Evolutionary conservation across 1,140 invertebrate genomes (phyloP).

Genomic region (Riptortus pedestris): DNA sequence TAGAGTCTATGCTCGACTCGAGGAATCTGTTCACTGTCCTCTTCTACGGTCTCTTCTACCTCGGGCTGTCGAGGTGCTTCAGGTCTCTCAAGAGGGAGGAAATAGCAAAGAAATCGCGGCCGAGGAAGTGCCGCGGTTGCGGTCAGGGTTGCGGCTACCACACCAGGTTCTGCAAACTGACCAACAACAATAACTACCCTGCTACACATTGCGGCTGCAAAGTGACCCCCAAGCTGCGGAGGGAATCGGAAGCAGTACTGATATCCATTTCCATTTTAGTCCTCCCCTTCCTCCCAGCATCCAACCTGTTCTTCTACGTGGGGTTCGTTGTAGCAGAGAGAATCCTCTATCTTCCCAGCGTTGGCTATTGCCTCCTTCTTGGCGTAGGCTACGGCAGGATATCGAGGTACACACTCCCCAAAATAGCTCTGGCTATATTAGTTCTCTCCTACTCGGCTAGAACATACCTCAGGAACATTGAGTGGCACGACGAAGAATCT

Average conservation of each 20-base stretch:
- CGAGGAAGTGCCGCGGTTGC: conserved; percentile 15
- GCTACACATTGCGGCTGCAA: conserved; percentile 9
- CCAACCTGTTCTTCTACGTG: conserved; percentile 89
- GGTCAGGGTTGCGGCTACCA: conserved; percentile 21
- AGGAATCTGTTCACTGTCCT: conserved; percentile 64
- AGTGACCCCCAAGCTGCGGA: neutral
- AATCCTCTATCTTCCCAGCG: conserved; percentile 88
- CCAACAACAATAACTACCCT: conserved; percentile 39
- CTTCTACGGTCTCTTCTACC: conserved; percentile 41
- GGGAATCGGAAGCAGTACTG: conserved; percentile 22
- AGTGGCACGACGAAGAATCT: conserved; percentile 87
- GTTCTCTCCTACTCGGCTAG: conserved; percentile 60
- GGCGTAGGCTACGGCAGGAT: conserved; percentile 49
- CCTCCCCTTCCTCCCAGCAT: conserved; percentile 85
- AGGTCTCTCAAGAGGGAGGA: conserved; percentile 4
- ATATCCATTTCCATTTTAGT: conserved; percentile 57
- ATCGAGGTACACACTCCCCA: conserved; percentile 32
- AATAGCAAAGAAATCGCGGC: neutral
- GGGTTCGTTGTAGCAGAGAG: conserved; percentile 95
- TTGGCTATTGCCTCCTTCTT: conserved; percentile 84
- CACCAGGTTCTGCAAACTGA: conserved; percentile 35
- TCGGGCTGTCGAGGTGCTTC: conserved; percentile 16
- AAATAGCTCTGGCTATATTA: conserved; percentile 39
- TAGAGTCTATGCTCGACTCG: conserved; percentile 58
- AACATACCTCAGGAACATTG: conserved; percentile 72